Percentiles rank a stretch among this genome's conserved stretches.
These are phyloP conservation scores for Alviniconcha strummeri DNA, from an alignment of 2,888 invertebrate species.

Conservation along the genomic window DNA sequence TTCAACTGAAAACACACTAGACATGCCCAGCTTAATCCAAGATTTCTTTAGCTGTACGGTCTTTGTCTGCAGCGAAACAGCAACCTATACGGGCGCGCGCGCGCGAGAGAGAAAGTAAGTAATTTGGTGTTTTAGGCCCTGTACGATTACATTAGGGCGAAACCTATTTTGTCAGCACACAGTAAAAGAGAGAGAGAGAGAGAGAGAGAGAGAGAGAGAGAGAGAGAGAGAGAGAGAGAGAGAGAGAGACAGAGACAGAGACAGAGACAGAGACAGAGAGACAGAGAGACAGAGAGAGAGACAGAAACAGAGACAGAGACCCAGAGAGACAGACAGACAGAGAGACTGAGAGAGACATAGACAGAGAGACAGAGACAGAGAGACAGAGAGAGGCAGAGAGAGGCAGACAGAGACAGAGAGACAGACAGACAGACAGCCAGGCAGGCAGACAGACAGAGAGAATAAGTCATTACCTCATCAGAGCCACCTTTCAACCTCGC, in stretches of 20 bases:
- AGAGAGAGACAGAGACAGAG: not conserved
- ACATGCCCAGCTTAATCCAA: too few relatives aligned
- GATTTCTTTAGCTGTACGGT: too few relatives aligned
- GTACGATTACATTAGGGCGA: not conserved
- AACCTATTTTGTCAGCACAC: not conserved
- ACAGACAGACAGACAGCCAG: not conserved
- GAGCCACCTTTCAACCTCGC: conserved; percentile 5
- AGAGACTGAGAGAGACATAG: too few relatives aligned
- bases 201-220: not conserved
- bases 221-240: not conserved
- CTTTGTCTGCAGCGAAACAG: too few relatives aligned
- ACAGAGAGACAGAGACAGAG: not conserved
- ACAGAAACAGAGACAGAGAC: not conserved
- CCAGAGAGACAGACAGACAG: not conserved
- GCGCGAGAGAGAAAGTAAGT: too few relatives aligned
- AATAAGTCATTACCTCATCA: not conserved
- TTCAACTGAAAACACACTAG: too few relatives aligned
- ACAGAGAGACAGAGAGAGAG: not conserved
- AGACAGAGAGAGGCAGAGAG: not conserved
- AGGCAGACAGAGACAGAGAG: not conserved
- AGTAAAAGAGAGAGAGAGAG: not conserved
- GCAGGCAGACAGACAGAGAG: not conserved
- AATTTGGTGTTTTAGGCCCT: too few relatives aligned
- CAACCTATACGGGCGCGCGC: too few relatives aligned
- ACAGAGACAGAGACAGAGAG: not conserved